phyloP scores from a whole-genome alignment of 2,797 vertebrate genomes.

The Oreonectes daqikongensis region DNA sequence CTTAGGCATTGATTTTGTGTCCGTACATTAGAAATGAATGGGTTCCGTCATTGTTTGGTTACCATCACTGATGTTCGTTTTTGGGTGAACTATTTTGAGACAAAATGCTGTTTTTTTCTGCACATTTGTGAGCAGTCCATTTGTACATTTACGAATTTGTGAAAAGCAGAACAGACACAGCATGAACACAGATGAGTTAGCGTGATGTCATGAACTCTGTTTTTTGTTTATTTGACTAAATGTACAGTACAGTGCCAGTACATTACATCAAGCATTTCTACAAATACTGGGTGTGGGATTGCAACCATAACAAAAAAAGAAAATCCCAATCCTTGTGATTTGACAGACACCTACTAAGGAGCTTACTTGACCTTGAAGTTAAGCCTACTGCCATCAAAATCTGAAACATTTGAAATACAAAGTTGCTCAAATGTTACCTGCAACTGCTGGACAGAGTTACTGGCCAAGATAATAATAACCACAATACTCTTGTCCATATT shows the following conservation, averaged over 20 bases:
- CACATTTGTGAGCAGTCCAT: no score
- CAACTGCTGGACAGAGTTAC: constrained; percentile 9
- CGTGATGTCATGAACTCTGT: not conserved
- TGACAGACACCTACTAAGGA: constrained; percentile 15
- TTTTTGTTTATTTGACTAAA: constrained; percentile 23
- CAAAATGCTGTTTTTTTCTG: no score
- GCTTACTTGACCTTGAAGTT: not conserved
- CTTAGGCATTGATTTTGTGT: no score
- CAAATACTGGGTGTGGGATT: constrained; percentile 8
- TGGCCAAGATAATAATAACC: not conserved
- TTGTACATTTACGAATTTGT: not conserved
- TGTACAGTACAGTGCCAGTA: not conserved
- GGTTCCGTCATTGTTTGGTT: no score
- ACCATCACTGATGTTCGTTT: no score
- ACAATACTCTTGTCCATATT: not conserved
- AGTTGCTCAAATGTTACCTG: not conserved
- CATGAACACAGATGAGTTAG: not conserved
- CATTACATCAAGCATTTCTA: not conserved
- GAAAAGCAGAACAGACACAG: not conserved
- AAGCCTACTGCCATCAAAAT: not conserved
- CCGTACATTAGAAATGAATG: no score
- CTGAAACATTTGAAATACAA: not conserved
- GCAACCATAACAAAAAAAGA: constrained; percentile 9
- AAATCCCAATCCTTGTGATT: constrained; percentile 15
- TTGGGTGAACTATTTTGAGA: no score